phyloP scores from a whole-genome alignment of 2,888 invertebrate genomes.

The Lithophane ornitopus region DNA sequence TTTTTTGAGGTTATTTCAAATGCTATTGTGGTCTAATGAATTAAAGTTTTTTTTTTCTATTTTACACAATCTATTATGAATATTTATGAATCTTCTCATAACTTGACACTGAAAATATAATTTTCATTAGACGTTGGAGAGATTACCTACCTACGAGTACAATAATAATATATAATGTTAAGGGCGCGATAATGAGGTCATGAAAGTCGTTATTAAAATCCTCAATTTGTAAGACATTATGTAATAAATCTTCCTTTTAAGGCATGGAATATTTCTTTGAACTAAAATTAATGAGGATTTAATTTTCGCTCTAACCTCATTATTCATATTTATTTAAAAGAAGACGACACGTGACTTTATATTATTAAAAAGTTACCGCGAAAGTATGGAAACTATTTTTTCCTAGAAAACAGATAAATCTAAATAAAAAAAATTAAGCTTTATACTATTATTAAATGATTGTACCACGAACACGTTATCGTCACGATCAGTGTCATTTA shows the following conservation, averaged over 20 bases:
- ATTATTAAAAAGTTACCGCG: background rate
- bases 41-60: too few relatives aligned
- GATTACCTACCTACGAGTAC: background rate
- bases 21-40: too few relatives aligned
- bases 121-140: background rate
- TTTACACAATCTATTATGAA: too few relatives aligned
- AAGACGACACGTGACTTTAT: background rate
- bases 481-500: background rate
- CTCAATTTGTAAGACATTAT: constrained; percentile 5
- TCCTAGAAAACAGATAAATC: background rate
- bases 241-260: constrained; percentile 21
- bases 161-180: background rate
- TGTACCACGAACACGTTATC: background rate
- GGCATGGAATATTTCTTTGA: constrained; percentile 9
- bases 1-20: too few relatives aligned
- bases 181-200: background rate
- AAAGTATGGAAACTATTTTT: background rate
- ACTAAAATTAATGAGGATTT: background rate
- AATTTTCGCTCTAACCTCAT: background rate
- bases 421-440: too few relatives aligned
- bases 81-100: too few relatives aligned
- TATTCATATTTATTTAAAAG: background rate
- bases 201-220: background rate
- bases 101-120: too few relatives aligned
- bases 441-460: background rate